phyloP scores from a whole-genome alignment of 2,888 invertebrate species.

The Oscheius sp. region DNA sequence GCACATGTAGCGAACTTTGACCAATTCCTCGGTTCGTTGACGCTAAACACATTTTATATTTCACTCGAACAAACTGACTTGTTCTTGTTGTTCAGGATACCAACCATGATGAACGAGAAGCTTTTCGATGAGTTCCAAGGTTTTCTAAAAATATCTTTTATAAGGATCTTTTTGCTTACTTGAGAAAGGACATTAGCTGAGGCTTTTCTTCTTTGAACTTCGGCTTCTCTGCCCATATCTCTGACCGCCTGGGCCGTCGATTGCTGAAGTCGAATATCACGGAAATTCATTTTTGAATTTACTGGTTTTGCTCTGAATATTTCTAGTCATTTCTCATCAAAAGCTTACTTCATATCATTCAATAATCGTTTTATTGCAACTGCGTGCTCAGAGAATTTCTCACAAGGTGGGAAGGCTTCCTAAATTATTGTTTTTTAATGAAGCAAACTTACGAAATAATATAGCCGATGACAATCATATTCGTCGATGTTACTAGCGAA shows the following conservation, averaged over 20 bases:
- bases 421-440: neutral
- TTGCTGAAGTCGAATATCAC: neutral
- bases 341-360: conserved; percentile 10
- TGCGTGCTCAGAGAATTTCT: conserved; percentile 16
- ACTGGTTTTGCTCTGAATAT: too few relatives aligned
- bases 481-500: conserved; percentile 9
- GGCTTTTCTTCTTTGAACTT: conserved; percentile 1
- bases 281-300: conserved; percentile 8
- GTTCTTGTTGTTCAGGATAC: neutral
- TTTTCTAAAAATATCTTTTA: neutral
- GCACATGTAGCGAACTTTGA: conserved; percentile 6
- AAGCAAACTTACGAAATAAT: neutral
- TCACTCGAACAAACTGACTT: neutral
- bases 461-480: conserved; percentile 21
- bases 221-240: conserved; percentile 5
- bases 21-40: neutral
- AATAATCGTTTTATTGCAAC: neutral
- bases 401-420: conserved; percentile 4
- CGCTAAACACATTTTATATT: neutral
- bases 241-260: conserved; percentile 9
- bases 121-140: conserved; percentile 14
- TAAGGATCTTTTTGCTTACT: neutral
- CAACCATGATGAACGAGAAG: conserved; percentile 9
- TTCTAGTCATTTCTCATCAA: too few relatives aligned
- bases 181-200: neutral